Evolutionary conservation across 2,113 vertebrate genomes (phyloP), one percentile per base, ranked within the genome.

Genomic region (Mustelus asterias): DNA sequence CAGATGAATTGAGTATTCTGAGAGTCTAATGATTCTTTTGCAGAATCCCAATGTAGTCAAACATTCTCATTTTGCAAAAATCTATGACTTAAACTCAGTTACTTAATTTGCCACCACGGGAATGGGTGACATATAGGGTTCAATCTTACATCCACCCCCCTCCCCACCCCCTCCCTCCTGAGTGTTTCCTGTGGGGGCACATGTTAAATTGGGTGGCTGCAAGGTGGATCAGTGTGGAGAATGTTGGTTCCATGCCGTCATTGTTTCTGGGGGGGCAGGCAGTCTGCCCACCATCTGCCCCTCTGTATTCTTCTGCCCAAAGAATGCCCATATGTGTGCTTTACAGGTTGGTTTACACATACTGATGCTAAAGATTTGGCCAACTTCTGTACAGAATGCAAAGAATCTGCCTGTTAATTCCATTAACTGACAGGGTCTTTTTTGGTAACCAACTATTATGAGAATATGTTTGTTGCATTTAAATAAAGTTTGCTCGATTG

Each of bases 341-440:
- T 94, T 86, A 37, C 11, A 60, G 95, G 90, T 80, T 89, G 95
- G 96, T 96, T 97, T 96, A 96, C 44, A 94, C 96, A 96, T 96
- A 96, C 93, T 96, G 96, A 96, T 96, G 89, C 96, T 97, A 96
- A 97, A 97, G 97, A 96, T 97, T 97, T 97, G 96, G 96, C 96
- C 96, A 97, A 86, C 97, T 97, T 54, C 96, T 63, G 85, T 96
- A 97, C 96, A 97, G 97, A 97, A 97, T 96, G 96, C 96, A 96
- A 94, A 96, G 97, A 97, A 98, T 98, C 98, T 97, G 96, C 24
- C 44, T 97, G 96, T 97, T 97, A 96, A 97, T 97, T 86, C 83
- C n/a, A 86, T 44, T 22, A 37, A 86, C 97, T 96, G 97, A 96
- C 20, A 96, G 94, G 85, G 94, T 97, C 97, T 97, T 96, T 95